phyloP scores from a whole-genome alignment of 2,113 vertebrate species.

The Willisornis vidua region DNA sequence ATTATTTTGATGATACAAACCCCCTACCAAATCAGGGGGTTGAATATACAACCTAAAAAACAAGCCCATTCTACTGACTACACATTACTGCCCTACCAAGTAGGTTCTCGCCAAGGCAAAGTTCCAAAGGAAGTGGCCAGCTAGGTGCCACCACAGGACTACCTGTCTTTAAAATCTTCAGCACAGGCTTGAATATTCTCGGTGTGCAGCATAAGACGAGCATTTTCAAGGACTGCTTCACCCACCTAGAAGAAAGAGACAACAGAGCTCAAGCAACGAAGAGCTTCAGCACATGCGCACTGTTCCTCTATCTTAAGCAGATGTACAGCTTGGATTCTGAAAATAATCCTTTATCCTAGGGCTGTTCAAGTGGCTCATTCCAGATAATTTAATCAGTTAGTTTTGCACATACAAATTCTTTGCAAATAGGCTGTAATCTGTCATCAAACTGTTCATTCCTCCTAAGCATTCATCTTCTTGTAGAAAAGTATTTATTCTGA shows the following conservation, averaged over 20 bases:
- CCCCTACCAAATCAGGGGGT: not conserved
- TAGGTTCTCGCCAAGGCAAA: not conserved
- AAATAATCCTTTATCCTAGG: not conserved
- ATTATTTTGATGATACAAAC: not conserved
- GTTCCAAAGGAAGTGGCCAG: not conserved
- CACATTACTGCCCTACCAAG: not conserved
- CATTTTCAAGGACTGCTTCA: slow-evolving; percentile 90
- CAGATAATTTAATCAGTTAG: not conserved
- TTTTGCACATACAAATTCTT: not conserved
- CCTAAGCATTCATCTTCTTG: not conserved
- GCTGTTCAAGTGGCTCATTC: not conserved
- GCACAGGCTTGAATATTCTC: slow-evolving; percentile 91
- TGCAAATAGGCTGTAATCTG: not conserved
- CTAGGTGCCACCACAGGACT: not conserved
- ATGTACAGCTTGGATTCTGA: not conserved
- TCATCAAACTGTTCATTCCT: not conserved
- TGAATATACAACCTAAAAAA: not conserved
- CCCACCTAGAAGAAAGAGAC: slow-evolving; percentile 80
- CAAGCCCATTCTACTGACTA: not conserved
- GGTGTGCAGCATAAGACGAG: slow-evolving; percentile 88
- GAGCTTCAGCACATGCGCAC: not conserved
- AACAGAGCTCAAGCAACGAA: slow-evolving; percentile 7
- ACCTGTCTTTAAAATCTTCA: slow-evolving; percentile 92
- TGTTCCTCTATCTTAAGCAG: not conserved
- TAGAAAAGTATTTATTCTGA: not conserved